Conservation (phyloP, 1,140 invertebrate genomes). For the Apis dorsata region DNA sequence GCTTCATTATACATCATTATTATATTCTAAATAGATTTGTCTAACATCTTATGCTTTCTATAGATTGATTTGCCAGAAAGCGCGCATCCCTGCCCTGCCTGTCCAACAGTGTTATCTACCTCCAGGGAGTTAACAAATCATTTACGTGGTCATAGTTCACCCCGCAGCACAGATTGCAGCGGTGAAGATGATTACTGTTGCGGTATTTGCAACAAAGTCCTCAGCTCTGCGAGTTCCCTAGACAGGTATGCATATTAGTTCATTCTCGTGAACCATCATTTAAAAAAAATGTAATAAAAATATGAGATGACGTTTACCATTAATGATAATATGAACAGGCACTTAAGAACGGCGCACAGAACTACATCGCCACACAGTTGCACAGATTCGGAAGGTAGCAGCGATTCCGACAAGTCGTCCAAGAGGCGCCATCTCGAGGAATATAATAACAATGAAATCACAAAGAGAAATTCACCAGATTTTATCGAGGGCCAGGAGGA, state of each 20-base stretch:
- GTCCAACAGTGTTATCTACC: constrained; percentile 78
- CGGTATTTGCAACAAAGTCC: constrained; percentile 79
- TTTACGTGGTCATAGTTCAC: constrained; percentile 81
- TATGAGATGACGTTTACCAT: constrained; percentile 91
- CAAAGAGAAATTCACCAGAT: constrained; percentile 70
- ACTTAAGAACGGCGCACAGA: constrained; percentile 85
- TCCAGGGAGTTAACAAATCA: constrained; percentile 83
- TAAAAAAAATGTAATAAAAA: constrained; percentile 84
- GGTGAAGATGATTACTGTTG: constrained; percentile 76
- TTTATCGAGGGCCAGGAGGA: constrained; percentile 51
- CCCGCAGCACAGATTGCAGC: constrained; percentile 71
- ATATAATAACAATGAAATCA: constrained; percentile 77
- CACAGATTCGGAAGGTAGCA: constrained; percentile 74
- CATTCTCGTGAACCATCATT: constrained; percentile 89
- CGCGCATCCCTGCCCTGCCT: constrained; percentile 80
- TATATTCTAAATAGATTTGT: accelerated
- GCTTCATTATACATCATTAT: too few relatives aligned
- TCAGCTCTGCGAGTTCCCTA: constrained; percentile 89
- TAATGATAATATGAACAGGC: constrained; percentile 93
- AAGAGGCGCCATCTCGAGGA: constrained; percentile 76
- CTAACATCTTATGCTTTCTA: accelerated
- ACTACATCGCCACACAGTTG: constrained; percentile 70
- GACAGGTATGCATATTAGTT: constrained; percentile 85
- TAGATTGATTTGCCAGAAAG: constrained; percentile 66
- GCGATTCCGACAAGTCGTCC: constrained; percentile 79